Conservation (phyloP, 2,797 vertebrate genomes). For the Sebastes minor region DNA sequence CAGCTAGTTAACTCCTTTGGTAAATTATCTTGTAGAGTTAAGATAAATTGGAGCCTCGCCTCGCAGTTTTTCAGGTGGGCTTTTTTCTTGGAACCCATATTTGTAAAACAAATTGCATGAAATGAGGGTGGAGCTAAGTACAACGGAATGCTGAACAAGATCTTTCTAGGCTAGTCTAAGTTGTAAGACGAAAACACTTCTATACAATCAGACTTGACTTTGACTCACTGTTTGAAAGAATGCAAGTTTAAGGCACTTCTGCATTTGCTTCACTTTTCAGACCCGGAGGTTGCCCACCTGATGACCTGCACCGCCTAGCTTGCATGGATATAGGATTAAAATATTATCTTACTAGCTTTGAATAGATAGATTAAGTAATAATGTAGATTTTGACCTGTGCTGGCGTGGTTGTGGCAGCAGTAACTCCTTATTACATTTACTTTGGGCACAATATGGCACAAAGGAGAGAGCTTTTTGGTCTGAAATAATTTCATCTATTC, state of each 20-base stretch:
- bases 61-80: neutral
- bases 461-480: neutral
- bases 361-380: neutral
- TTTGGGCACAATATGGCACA: neutral
- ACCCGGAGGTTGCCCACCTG: no score
- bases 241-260: no score
- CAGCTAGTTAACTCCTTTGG: neutral
- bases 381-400: constrained; percentile 2
- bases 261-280: no score
- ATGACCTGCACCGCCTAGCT: neutral
- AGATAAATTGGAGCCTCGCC: neutral
- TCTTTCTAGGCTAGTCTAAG: no score
- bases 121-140: neutral
- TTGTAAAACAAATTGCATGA: neutral
- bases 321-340: constrained; percentile 5
- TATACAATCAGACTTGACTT: no score
- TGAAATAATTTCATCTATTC: constrained; percentile 8
- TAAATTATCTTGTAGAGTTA: neutral
- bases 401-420: neutral
- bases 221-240: no score
- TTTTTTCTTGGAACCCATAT: neutral
- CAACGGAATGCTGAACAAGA: no score
- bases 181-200: no score
- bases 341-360: neutral
- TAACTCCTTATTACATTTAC: neutral